phyloP scores from a whole-genome alignment of 2,888 invertebrate species.

The Megaustenia siamemsis region DNA sequence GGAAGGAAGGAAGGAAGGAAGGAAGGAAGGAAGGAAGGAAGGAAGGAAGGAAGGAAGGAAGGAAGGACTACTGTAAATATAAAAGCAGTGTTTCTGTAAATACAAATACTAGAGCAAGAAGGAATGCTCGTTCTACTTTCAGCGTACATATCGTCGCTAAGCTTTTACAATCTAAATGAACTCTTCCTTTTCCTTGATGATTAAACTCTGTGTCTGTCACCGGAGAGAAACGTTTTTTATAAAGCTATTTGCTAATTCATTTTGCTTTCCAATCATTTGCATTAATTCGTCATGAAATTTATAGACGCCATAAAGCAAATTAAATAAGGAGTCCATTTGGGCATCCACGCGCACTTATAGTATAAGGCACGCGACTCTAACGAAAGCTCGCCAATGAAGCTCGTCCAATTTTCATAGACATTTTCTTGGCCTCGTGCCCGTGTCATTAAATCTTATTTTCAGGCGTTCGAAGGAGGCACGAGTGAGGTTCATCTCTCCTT shows the following conservation, averaged over 20 bases:
- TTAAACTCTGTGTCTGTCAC: no score
- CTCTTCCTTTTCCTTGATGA: no score
- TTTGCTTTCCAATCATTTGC: slow-evolving; percentile 30
- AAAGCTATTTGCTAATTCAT: slow-evolving; percentile 12
- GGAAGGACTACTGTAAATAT: no score
- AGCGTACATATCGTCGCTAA: no score
- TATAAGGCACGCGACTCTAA: slow-evolving; percentile 29
- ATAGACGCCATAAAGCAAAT: slow-evolving; percentile 47
- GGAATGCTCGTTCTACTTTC: no score
- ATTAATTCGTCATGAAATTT: slow-evolving; percentile 44
- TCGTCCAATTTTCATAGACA: slow-evolving; percentile 41
- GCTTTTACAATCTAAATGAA: no score
- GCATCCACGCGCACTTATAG: slow-evolving; percentile 25
- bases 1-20: neutral
- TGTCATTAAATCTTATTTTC: slow-evolving; percentile 38
- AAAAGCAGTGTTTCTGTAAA: neutral
- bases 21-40: neutral
- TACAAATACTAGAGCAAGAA: neutral
- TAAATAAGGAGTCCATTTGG: slow-evolving; percentile 46
- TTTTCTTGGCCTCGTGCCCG: slow-evolving; percentile 49
- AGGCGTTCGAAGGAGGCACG: slow-evolving; percentile 31
- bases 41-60: neutral
- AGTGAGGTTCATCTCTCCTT: slow-evolving; percentile 41
- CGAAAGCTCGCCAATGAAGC: slow-evolving; percentile 6
- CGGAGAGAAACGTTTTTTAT: no score